A percentile compares a stretch with the other conserved stretches of the same genome.
These are phyloP conservation scores for Drepanosiphum platanoidis DNA, from an alignment of 2,888 invertebrate species.

Conservation along the genomic window DNA sequence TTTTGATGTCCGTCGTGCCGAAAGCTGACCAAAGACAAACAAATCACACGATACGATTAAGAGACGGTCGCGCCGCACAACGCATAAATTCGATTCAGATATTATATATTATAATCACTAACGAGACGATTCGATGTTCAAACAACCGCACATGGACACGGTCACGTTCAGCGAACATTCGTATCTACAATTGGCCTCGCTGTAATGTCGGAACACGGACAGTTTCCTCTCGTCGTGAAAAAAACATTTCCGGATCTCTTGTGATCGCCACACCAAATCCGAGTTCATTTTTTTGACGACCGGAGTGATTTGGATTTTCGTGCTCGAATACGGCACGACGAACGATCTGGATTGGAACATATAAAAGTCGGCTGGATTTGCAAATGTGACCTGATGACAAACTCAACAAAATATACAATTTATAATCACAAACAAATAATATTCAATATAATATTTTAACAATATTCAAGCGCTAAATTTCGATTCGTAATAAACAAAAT, in stretches of 20 bases:
- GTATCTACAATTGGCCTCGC: background rate
- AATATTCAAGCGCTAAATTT: no score
- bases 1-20: background rate
- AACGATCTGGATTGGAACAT: background rate
- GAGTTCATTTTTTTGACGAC: background rate
- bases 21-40: background rate
- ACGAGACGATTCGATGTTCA: background rate
- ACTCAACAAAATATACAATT: background rate
- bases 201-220: background rate
- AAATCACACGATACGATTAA: no score
- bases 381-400: background rate
- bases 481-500: no score
- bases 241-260: conserved; percentile 7
- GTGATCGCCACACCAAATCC: background rate
- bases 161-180: background rate
- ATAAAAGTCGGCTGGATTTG: background rate
- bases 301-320: conserved; percentile 6
- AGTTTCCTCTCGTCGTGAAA: background rate
- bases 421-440: background rate
- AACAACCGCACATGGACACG: background rate
- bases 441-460: no score
- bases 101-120: background rate
- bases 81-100: background rate
- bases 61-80: no score
- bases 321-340: background rate